Percentiles rank a stretch among this genome's conserved stretches.
These are phyloP conservation scores for Montipora foliosa DNA, from an alignment of 64 coral and sea anemone genomes.

Conservation along the genomic window DNA sequence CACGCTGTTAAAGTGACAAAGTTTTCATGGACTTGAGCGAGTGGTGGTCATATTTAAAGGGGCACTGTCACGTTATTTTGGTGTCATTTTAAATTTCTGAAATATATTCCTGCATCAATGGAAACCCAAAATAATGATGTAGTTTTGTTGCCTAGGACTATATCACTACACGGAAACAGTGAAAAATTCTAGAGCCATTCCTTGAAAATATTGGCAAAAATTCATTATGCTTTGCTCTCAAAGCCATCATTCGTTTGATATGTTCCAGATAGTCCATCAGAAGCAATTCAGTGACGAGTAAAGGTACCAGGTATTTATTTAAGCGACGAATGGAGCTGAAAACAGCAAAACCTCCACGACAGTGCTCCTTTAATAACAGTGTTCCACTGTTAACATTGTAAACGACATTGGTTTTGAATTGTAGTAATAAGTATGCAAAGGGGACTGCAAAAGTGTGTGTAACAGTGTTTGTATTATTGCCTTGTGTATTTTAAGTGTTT, in stretches of 20 bases:
- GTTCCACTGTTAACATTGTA: not conserved
- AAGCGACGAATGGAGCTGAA: too few species aligned
- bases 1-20: not conserved
- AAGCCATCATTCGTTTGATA: not conserved
- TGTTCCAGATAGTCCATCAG: not conserved
- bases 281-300: not conserved
- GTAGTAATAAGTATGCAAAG: not conserved
- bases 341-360: too few species aligned
- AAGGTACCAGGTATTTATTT: too few species aligned
- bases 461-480: not conserved
- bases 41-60: not conserved
- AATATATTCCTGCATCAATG: not conserved
- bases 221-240: not conserved
- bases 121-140: too few species aligned
- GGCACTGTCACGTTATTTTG: too few species aligned
- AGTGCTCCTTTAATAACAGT: not conserved
- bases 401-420: not conserved
- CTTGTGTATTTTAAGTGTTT: not conserved
- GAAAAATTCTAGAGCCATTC: not conserved
- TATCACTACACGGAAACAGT: not conserved
- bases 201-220: not conserved
- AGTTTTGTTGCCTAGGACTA: not conserved
- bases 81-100: not conserved
- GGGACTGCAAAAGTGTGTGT: not conserved
- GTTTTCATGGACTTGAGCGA: not conserved